These are phyloP conservation scores for Chiroxiphia lanceolata DNA, from an alignment of 2,797 vertebrate genomes.

Conservation along the genomic window DNA sequence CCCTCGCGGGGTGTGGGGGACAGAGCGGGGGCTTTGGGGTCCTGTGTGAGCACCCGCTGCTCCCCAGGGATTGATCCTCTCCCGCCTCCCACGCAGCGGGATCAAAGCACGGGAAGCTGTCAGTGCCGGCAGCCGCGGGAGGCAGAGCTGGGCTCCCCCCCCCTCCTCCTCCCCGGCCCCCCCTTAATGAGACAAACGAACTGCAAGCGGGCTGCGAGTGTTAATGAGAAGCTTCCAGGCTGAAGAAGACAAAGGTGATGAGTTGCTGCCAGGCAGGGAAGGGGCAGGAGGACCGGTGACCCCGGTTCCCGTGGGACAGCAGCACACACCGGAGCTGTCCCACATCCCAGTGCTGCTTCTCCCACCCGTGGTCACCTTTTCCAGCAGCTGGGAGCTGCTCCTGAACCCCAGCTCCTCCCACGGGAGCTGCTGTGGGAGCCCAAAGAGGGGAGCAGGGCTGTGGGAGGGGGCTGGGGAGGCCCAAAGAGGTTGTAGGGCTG, in stretches of 20 bases:
- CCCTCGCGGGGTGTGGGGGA: background rate
- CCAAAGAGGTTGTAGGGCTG: background rate
- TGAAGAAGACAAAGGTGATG: background rate
- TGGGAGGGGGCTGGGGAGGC: background rate
- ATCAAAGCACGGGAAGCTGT: background rate
- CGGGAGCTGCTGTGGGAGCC: background rate
- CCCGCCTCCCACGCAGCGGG: background rate
- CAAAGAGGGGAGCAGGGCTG: background rate
- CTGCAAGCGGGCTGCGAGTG: background rate
- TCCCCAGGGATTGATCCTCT: background rate
- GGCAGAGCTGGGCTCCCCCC: background rate
- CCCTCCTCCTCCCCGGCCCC: background rate
- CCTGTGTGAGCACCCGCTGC: background rate
- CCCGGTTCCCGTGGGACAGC: rapidly evolving
- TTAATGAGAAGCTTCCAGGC: slow-evolving; percentile 35
- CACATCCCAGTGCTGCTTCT: background rate
- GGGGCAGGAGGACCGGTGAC: background rate
- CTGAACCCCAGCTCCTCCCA: rapidly evolving
- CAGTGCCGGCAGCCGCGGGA: background rate
- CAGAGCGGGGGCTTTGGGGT: background rate
- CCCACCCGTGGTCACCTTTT: rapidly evolving
- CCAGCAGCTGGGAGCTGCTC: background rate
- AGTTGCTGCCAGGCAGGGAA: background rate
- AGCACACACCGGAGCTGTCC: rapidly evolving
- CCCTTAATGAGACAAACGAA: background rate